Conservation (phyloP, 2,113 vertebrate species). For the Myanophis thanlyinensis region DNA sequence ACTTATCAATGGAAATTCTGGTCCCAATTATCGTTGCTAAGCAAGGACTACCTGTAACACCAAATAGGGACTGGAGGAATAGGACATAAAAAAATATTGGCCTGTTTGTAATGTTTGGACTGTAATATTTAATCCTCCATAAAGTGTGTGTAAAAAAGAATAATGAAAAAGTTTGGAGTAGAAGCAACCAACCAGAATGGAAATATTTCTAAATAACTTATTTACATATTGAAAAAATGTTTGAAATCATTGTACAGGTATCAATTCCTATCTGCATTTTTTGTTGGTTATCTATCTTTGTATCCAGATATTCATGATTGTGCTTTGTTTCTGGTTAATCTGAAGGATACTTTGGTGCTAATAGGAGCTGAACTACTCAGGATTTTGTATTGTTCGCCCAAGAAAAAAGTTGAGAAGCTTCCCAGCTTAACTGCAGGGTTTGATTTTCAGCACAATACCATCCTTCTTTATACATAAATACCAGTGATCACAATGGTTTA, state of each 20-base stretch:
- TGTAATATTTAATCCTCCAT: background rate
- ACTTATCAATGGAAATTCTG: background rate
- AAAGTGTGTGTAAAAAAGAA: background rate
- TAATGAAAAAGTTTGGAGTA: background rate
- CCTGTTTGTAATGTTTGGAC: background rate
- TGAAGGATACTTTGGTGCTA: fast-evolving
- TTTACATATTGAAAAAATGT: background rate
- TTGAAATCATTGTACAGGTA: background rate
- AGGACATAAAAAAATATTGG: background rate
- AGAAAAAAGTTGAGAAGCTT: background rate
- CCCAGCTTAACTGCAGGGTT: background rate
- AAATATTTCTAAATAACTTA: background rate
- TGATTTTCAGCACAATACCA: conserved; percentile 4
- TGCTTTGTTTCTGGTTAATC: background rate
- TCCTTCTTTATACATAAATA: conserved; percentile 33
- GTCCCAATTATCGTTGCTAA: background rate
- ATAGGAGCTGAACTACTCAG: background rate
- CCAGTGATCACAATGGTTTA: conserved; percentile 27
- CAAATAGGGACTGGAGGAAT: background rate
- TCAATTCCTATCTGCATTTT: background rate
- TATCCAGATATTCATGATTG: background rate
- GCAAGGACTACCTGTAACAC: background rate
- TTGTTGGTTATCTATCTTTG: background rate
- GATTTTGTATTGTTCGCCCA: background rate
- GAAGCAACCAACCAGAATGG: background rate